Evolutionary conservation across 2,113 vertebrate species (phyloP), one percentile per base, ranked within the genome.

Genomic region (Brachyistius frenatus): DNA sequence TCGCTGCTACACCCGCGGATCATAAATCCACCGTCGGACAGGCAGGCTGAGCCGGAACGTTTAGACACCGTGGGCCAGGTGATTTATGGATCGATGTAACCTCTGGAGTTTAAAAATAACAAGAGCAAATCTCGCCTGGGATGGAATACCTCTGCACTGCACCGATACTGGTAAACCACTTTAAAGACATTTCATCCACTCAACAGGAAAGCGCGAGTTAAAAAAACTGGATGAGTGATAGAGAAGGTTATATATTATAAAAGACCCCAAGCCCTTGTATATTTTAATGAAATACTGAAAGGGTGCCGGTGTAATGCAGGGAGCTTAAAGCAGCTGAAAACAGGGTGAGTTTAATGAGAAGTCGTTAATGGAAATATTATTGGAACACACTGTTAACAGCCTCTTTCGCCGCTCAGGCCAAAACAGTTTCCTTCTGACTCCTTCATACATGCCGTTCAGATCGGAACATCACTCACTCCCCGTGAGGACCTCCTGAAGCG

Each of bases 31-130:
- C 63, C 71, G 6, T 47, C 32, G 58, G 86, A 88, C 82, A 81
- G 83, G 84, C 78, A 76, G 77, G 76, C 83, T 47, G 80, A 88
- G 80, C 85, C 31, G 62, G 66, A 87, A 64, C 81, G 64, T 72
- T 85, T 68, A 79, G 82, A 75, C 81, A 62, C 82, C 1, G 62
- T 30, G 80, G 55, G 79, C 46, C 87, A 41, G 77, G 74, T 90
- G 90, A 91, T 90, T 93, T 92, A 92, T 88, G 76, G 89, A 88
- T 90, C 73, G 11, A 79, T 56, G 75, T 81, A 76, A 88, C 92
- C 91, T 91, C 86, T 89, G 67, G 83, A 88, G 89, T 91, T 91
- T 84, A 91, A 85, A 92, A 94, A 93, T 89, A 93, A 93, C 87
- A 91, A 84, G 69, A 83, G 74, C 76, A 83, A 89, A 87, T 88